Evolutionary conservation across 2,797 vertebrate genomes (phyloP).

Genomic region (Zalophus californianus): DNA sequence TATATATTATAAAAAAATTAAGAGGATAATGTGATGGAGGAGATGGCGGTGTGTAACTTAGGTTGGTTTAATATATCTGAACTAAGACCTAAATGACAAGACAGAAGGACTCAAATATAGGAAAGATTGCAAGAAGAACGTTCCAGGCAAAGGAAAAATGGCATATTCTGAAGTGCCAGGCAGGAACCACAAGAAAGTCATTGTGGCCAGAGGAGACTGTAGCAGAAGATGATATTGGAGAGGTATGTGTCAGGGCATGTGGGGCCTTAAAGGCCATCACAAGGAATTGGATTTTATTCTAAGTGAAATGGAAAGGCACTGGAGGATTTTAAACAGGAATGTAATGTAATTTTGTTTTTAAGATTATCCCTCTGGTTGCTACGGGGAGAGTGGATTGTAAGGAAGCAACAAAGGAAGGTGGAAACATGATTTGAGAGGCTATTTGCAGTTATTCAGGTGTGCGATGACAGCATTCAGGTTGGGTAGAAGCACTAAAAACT

Average conservation of each 20-base stretch:
- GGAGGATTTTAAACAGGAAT: not conserved
- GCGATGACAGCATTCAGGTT: not conserved
- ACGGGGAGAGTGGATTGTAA: not conserved
- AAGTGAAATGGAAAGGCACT: not conserved
- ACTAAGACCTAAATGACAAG: not conserved
- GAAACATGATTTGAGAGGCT: not conserved
- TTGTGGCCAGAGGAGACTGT: not conserved
- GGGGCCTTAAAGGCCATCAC: not conserved
- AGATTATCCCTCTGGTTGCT: not conserved
- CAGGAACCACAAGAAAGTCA: not conserved
- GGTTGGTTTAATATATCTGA: not conserved
- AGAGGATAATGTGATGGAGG: not conserved
- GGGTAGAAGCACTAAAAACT: not conserved
- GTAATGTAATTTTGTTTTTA: slow-evolving; percentile 10
- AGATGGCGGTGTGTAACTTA: not conserved
- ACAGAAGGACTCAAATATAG: not conserved
- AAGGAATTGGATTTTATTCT: slow-evolving; percentile 6
- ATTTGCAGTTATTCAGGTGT: not conserved
- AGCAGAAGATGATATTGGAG: not conserved
- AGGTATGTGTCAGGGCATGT: not conserved
- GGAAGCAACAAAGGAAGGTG: not conserved
- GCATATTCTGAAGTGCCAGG: not conserved
- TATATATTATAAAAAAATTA: not conserved
- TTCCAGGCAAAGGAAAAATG: not conserved
- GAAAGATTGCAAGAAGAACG: not conserved